These are phyloP conservation scores for Xiphias gladius DNA, from an alignment of 2,113 vertebrate species.

Conservation along the genomic window DNA sequence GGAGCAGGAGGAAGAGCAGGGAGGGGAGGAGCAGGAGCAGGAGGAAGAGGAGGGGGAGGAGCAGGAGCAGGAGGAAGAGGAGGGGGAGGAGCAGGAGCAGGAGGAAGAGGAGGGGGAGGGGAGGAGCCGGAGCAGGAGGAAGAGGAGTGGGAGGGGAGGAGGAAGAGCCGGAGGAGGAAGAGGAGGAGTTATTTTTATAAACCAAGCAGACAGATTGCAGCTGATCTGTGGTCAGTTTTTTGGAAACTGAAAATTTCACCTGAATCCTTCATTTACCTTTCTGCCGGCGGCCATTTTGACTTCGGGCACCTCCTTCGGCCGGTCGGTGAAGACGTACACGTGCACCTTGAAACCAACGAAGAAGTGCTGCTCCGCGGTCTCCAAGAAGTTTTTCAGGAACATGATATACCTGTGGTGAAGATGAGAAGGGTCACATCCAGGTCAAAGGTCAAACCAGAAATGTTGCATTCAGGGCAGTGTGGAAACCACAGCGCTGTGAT, in stretches of 20 bases:
- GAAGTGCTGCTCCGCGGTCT: slow-evolving; percentile 84
- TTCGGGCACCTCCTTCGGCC: slow-evolving; percentile 44
- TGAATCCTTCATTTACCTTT: slow-evolving; percentile 26
- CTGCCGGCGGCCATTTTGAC: slow-evolving; percentile 49
- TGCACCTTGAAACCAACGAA: slow-evolving; percentile 79
- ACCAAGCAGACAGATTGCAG: background rate
- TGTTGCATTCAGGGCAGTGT: background rate
- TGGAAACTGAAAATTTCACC: background rate
- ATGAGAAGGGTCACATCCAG: background rate
- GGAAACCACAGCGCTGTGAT: background rate
- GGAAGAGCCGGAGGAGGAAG: too few species aligned
- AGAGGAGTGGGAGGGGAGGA: background rate
- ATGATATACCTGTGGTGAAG: slow-evolving; percentile 76
- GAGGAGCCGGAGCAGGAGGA: too few species aligned
- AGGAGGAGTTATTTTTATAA: background rate
- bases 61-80: too few species aligned
- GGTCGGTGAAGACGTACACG: slow-evolving; percentile 86
- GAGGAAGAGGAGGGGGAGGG: too few species aligned
- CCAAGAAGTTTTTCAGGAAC: slow-evolving; percentile 82
- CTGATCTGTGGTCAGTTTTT: background rate
- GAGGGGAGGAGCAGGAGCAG: too few species aligned
- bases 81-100: too few species aligned
- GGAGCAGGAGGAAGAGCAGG: too few species aligned
- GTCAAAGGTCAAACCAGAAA: slow-evolving; percentile 3
- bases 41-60: too few species aligned